phyloP scores from a whole-genome alignment of 2,888 invertebrate species.

The Rhimphoctona megacephalus region DNA sequence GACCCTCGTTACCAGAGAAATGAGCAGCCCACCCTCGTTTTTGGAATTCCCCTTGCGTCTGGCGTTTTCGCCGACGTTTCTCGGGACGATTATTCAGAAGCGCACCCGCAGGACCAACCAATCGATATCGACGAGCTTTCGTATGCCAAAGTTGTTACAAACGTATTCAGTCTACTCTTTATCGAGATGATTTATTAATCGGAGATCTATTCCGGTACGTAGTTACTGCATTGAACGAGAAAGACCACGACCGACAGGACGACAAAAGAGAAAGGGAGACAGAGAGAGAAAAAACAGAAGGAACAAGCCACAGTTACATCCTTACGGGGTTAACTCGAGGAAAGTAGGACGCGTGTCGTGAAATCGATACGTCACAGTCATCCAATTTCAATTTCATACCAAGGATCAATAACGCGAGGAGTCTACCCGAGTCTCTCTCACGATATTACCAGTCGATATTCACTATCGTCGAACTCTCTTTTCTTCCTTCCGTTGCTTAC shows the following conservation, averaged over 20 bases:
- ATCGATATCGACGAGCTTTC: slow-evolving; percentile 2
- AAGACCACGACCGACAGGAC: neutral
- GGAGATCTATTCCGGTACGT: slow-evolving; percentile 7
- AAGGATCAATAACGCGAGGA: slow-evolving; percentile 74
- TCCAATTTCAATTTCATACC: slow-evolving; percentile 79
- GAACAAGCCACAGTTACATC: slow-evolving; percentile 63
- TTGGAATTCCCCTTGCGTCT: neutral
- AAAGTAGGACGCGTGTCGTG: slow-evolving; percentile 78
- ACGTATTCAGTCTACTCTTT: neutral
- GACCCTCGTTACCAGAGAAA: neutral
- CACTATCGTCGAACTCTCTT: slow-evolving; percentile 10
- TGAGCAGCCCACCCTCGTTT: neutral
- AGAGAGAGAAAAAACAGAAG: slow-evolving; percentile 7
- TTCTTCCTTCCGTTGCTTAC: neutral
- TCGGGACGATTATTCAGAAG: neutral
- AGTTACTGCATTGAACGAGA: neutral
- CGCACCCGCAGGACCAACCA: slow-evolving; percentile 3
- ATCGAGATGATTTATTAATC: slow-evolving; percentile 28
- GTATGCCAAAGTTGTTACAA: slow-evolving; percentile 6
- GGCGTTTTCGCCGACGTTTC: neutral
- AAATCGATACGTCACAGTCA: slow-evolving; percentile 80
- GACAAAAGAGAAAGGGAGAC: slow-evolving; percentile 1
- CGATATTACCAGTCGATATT: slow-evolving; percentile 36
- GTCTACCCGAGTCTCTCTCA: slow-evolving; percentile 39
- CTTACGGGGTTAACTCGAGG: slow-evolving; percentile 75